Base-by-base conservation (phyloP, 1,140 invertebrate genomes). In the Sesamia nonagrioides region DNA sequence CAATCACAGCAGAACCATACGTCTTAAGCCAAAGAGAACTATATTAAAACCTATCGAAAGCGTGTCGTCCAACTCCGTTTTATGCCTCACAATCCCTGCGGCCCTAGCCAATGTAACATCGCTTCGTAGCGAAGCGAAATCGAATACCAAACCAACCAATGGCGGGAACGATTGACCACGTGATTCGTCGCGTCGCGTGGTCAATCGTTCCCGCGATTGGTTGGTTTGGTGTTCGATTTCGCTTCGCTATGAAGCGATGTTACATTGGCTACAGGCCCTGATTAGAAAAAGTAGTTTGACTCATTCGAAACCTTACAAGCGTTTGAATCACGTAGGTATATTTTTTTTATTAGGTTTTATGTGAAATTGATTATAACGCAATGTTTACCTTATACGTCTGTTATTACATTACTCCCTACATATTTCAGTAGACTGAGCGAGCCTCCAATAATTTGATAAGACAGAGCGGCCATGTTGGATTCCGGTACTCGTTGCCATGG, bases 381-480 rank as follows among this genome's bases (percentile, higher is more conserved):
- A 21, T n/a, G 45, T 78, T 60, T 72, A 61, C 61, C 50, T 68
- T 68, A 40, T 77, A 56, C 45, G 61, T 42, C 56, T 50, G 73
- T 63, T 73, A 76, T 76, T 76, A 50, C 56, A 52, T 77, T 50
- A 77, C 61, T 77, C 75, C 48, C 21, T 48, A 75, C 72, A 75
- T 75, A 75, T 75, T 75, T 75, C 61, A 66, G 48, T 77, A 81
- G 84, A 81, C 73, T 60, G 35, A 69, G 72, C 80, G 82, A 60
- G 82, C 84, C 82, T 87, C 86, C 85, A 87, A 87, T 89, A 88
- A 87, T 83, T 79, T 83, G 87, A 88, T 91, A 86, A 89, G 79
- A 84, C 66, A 80, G 66, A 69, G 68, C 84, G 68, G 87, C 88
- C 86, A 86, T 90, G 33, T 90, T 89, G 85, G 80, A 89, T 88